These are phyloP conservation scores for Nothoprocta perdicaria DNA, from an alignment of 2,113 vertebrate genomes.

Conservation along the genomic window DNA sequence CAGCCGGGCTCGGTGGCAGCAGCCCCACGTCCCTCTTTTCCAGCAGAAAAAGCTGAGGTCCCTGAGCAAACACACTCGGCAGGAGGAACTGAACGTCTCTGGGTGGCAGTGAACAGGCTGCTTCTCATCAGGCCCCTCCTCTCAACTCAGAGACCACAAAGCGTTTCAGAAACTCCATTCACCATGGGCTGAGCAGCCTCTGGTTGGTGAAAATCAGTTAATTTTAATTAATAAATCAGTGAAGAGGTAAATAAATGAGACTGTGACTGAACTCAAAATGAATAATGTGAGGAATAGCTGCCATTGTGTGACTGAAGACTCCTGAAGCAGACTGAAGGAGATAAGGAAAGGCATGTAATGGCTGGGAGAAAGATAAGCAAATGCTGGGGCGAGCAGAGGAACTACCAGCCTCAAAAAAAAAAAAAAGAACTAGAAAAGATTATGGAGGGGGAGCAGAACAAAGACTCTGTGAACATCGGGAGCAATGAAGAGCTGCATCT, in stretches of 20 bases:
- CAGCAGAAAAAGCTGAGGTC: background rate
- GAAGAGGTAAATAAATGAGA: background rate
- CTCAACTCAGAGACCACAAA: background rate
- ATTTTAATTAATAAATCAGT: background rate
- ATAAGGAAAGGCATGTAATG: background rate
- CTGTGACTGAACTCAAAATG: background rate
- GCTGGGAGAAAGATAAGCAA: background rate
- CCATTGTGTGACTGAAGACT: background rate
- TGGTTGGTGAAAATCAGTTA: background rate
- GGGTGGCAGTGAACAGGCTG: background rate
- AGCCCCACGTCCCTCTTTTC: background rate
- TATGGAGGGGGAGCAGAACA: background rate
- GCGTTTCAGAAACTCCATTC: background rate
- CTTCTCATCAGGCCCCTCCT: background rate
- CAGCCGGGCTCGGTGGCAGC: background rate
- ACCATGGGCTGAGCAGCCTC: background rate
- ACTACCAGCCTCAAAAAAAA: background rate
- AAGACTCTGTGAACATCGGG: background rate
- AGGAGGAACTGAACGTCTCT: background rate
- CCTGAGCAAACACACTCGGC: background rate
- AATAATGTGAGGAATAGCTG: background rate
- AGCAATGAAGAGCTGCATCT: background rate
- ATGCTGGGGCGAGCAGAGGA: background rate
- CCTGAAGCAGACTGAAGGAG: background rate
- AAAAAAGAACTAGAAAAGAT: background rate